These are phyloP conservation scores for Augiades crinisus DNA, from an alignment of 2,888 invertebrate species.

Conservation along the genomic window DNA sequence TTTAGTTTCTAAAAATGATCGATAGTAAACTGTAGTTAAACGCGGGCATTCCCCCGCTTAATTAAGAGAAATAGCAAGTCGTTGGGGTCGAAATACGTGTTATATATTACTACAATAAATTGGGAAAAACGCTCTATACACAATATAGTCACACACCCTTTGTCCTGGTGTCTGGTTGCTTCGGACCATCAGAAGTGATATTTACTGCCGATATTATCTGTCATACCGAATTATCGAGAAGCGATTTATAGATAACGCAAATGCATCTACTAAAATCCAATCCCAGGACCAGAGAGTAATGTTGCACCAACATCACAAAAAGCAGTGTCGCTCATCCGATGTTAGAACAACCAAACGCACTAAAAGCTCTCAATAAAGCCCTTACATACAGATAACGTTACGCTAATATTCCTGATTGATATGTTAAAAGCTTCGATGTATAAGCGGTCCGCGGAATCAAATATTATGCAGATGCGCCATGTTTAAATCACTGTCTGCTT, in stretches of 20 bases:
- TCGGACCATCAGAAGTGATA: slow-evolving; percentile 24
- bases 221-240: neutral
- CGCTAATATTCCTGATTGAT: slow-evolving; percentile 11
- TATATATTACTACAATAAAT: slow-evolving; percentile 50
- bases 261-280: slow-evolving; percentile 21
- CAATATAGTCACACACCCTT: slow-evolving; percentile 43
- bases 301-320: too few species aligned
- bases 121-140: slow-evolving; percentile 43
- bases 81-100: slow-evolving; percentile 31
- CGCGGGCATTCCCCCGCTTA: slow-evolving; percentile 27
- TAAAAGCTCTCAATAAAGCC: neutral
- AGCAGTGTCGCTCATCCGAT: too few species aligned
- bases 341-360: neutral
- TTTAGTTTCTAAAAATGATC: slow-evolving; percentile 9
- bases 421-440: slow-evolving; percentile 26
- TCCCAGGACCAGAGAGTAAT: too few species aligned
- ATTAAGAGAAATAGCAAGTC: neutral
- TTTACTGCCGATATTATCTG: too few species aligned
- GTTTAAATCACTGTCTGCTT: slow-evolving; percentile 31
- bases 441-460: slow-evolving; percentile 1
- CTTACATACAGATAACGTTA: slow-evolving; percentile 12
- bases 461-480: slow-evolving; percentile 31
- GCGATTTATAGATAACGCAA: slow-evolving; percentile 36
- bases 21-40: slow-evolving; percentile 35
- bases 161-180: slow-evolving; percentile 54